Evolutionary conservation across 2,113 vertebrate species (phyloP).

Genomic region (Istiophorus platypterus): DNA sequence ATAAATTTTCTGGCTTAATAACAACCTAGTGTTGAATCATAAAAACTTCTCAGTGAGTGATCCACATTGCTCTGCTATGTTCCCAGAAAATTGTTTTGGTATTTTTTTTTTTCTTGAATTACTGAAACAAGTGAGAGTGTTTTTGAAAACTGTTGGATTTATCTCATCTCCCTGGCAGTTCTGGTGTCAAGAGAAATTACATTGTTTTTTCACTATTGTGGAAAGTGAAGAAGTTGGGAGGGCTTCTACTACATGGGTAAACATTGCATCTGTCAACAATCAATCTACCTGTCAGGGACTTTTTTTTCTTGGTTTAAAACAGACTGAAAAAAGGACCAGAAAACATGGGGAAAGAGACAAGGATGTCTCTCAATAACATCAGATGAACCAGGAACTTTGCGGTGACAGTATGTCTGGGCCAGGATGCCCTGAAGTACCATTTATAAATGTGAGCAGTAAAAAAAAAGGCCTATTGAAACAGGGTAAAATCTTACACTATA

Average conservation of each 20-base stretch:
- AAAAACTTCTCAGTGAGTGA: constrained; percentile 2
- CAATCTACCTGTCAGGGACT: constrained; percentile 19
- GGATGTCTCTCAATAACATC: not conserved
- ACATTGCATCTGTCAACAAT: constrained; percentile 37
- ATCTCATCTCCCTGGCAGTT: constrained; percentile 30
- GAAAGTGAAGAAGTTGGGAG: constrained; percentile 27
- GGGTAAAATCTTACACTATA: not conserved
- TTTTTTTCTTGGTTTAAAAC: constrained; percentile 6
- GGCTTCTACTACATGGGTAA: not conserved
- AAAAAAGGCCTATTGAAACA: not conserved
- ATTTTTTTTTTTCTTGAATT: not conserved
- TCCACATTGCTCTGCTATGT: constrained; percentile 5
- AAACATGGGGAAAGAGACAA: not conserved
- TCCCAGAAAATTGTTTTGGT: not conserved
- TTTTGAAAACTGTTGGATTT: constrained; percentile 41
- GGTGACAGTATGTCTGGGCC: not conserved
- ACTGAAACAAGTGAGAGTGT: constrained; percentile 27
- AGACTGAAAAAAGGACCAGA: not conserved
- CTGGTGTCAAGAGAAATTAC: constrained; percentile 41
- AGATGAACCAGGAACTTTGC: not conserved
- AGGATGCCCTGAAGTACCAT: not conserved
- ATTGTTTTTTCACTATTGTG: constrained; percentile 27
- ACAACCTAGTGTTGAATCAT: not conserved
- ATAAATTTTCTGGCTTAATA: not conserved
- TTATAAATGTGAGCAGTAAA: constrained; percentile 6